These are phyloP conservation scores for Drosophila trichaetosa DNA, from an alignment of 2,888 invertebrate genomes.

Conservation along the genomic window DNA sequence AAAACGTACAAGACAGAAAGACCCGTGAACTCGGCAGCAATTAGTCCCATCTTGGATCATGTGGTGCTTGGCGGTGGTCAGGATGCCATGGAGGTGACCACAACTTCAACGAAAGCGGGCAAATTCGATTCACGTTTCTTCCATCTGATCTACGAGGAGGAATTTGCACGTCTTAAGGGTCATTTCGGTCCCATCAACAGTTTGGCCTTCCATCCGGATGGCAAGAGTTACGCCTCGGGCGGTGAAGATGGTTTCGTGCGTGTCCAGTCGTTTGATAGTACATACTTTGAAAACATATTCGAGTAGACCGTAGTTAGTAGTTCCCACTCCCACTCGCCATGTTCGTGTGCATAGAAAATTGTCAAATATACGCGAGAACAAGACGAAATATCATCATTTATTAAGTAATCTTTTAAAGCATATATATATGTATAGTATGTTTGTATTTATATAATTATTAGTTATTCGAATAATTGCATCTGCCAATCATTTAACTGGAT, in stretches of 20 bases:
- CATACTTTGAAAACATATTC: conserved; percentile 92
- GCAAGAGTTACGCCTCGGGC: conserved; percentile 97
- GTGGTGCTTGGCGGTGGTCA: conserved; percentile 99
- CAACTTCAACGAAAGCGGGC: conserved; percentile 96
- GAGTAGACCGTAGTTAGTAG: conserved; percentile 69
- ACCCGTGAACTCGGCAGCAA: conserved; percentile 98
- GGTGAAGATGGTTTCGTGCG: conserved; percentile 99
- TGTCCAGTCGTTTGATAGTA: conserved; percentile 97
- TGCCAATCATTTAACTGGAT: not conserved
- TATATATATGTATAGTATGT: conserved; percentile 14
- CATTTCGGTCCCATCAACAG: conserved; percentile 99
- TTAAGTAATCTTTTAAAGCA: conserved; percentile 53
- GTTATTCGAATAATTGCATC: conserved; percentile 51
- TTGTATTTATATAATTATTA: not conserved
- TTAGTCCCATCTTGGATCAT: conserved; percentile 97
- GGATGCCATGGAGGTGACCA: conserved; percentile 99
- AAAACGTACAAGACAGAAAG: conserved; percentile 99
- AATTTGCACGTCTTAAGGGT: conserved; percentile 98
- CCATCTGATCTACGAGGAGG: conserved; percentile 98
- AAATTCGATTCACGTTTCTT: conserved; percentile 98
- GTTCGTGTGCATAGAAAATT: conserved; percentile 72
- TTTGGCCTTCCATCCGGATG: conserved; percentile 98
- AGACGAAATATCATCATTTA: conserved; percentile 71
- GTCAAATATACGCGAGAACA: conserved; percentile 80
- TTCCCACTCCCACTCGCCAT: conserved; percentile 45